Conservation (phyloP, 2,888 invertebrate species). For the Tetranychus truncatus region DNA sequence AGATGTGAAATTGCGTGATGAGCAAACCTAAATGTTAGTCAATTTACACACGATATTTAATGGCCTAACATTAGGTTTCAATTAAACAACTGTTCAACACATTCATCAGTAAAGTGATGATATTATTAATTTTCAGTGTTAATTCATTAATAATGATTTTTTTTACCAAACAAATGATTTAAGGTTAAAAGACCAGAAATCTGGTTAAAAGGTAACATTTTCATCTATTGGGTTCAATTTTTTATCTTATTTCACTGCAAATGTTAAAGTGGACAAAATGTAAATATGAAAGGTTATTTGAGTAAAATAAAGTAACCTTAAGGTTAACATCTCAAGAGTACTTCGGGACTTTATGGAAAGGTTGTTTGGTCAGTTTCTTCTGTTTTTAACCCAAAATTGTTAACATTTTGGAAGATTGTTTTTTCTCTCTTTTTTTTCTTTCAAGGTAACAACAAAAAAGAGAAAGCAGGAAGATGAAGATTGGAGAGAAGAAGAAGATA, state of each 20-base stretch:
- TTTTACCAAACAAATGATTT: too few relatives aligned
- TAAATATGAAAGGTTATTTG: not conserved
- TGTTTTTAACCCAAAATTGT: not conserved
- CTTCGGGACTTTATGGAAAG: not conserved
- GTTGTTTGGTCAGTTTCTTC: not conserved
- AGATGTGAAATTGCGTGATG: not conserved
- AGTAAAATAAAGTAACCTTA: not conserved
- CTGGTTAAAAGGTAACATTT: not conserved
- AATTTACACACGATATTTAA: not conserved
- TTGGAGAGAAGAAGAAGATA: not conserved
- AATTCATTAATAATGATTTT: not conserved
- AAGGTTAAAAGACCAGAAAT: not conserved
- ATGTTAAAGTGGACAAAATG: not conserved
- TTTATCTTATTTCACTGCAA: not conserved
- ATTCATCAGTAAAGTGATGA: not conserved
- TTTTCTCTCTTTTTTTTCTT: not conserved
- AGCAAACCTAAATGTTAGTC: not conserved
- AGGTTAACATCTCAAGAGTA: not conserved
- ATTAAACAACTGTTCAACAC: not conserved
- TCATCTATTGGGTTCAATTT: not conserved
- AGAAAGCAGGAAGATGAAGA: not conserved
- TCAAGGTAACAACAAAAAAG: not conserved
- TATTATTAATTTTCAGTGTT: not conserved
- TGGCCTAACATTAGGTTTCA: not conserved
- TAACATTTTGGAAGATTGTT: not conserved